Evolutionary conservation across 2,113 vertebrate species (phyloP), one percentile per base, ranked within the genome.

Genomic region (Zosterops hypoxanthus): DNA sequence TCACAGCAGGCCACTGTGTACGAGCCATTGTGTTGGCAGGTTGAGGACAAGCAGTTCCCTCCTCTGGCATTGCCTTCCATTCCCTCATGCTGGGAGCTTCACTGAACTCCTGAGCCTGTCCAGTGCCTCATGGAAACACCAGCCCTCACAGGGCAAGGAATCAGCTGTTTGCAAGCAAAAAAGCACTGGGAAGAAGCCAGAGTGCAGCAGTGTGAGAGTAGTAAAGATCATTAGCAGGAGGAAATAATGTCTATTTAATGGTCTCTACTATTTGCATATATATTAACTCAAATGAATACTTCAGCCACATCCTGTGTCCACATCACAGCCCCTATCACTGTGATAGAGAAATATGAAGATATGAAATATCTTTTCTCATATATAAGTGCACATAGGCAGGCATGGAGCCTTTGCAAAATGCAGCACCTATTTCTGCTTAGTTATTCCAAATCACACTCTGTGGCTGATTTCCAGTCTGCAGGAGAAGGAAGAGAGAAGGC

Each of bases 401-500:
- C 28, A 57, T 8, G 33, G 55, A 86, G n/a, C 14, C 29, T 65
- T 57, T 88, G 46, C n/a, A 85, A 72, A 60, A 88, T 42, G 50
- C 47, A 93, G 57, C 61, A 79, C 78, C 69, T 79, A 66, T 50
- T 49, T 50, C 79, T 49, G 63, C 55, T 94, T 90, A 93, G 82
- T 63, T 93, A 92, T 88, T 96, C 94, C 79, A 83, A 86, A 56
- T 86, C 76, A 80, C 63, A 25, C 75, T 93, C 66, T 2, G 82
- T 33, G 66, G 46, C 68, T 85, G 79, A 92, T 93, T 94, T 95
- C 82, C 85, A 95, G 60, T 14, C 88, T 90, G 85, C 82, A 83
- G 83, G 83, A 70, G 64, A 63, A 49, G 39, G 64, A 56, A 28
- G 73, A 92, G 47, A 91, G 44, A 59, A 95, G 56, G 64, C 44